These are phyloP conservation scores for Lysandra coridon DNA, from an alignment of 2,888 invertebrate species.

Conservation along the genomic window DNA sequence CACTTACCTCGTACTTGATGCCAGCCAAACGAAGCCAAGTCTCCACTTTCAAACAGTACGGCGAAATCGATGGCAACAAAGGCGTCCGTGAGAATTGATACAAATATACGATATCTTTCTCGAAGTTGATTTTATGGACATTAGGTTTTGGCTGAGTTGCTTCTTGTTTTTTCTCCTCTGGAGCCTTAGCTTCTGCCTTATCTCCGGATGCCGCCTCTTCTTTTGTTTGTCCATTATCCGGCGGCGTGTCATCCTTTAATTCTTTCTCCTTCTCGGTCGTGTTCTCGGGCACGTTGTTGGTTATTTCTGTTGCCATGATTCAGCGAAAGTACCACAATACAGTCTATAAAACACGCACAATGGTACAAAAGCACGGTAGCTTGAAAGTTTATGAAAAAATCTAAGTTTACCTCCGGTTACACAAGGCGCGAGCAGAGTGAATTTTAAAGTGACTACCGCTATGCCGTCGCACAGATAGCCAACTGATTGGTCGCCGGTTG, in stretches of 20 bases:
- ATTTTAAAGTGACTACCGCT: slow-evolving; percentile 44
- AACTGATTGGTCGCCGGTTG: slow-evolving; percentile 51
- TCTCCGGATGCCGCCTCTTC: slow-evolving; percentile 71
- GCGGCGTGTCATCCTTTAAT: slow-evolving; percentile 76
- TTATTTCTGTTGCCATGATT: slow-evolving; percentile 89
- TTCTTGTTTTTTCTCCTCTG: slow-evolving; percentile 81
- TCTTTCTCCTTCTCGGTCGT: slow-evolving; percentile 82
- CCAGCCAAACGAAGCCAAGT: slow-evolving; percentile 96
- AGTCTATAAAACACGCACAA: slow-evolving; percentile 49
- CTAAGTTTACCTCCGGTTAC: slow-evolving; percentile 46
- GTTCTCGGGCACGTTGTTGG: slow-evolving; percentile 84
- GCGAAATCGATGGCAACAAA: slow-evolving; percentile 93
- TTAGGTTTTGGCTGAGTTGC: slow-evolving; percentile 86
- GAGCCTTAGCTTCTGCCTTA: slow-evolving; percentile 67
- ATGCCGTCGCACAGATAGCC: slow-evolving; percentile 45
- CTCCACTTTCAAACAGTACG: slow-evolving; percentile 97
- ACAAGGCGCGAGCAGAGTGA: slow-evolving; percentile 43
- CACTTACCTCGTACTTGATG: slow-evolving; percentile 95
- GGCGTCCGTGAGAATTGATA: slow-evolving; percentile 96
- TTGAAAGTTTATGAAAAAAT: slow-evolving; percentile 13
- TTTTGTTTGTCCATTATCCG: slow-evolving; percentile 72
- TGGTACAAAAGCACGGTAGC: slow-evolving; percentile 39
- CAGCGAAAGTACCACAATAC: slow-evolving; percentile 43
- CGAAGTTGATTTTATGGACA: slow-evolving; percentile 93
- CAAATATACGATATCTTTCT: slow-evolving; percentile 95